Evolutionary conservation across 1,140 invertebrate species (phyloP).

Genomic region (Drosophila sechellia): DNA sequence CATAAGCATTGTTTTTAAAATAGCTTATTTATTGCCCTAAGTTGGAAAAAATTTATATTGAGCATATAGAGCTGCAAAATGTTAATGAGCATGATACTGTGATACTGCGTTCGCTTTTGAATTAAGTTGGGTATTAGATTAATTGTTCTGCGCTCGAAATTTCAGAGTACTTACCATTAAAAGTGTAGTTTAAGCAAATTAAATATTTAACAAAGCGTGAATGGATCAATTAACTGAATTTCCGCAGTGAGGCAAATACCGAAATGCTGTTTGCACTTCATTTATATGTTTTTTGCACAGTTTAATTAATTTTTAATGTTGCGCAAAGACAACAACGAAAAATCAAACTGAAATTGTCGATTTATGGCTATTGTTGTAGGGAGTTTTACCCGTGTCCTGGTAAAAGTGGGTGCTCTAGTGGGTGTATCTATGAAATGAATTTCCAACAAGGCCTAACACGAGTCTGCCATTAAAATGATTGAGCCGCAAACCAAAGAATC

Average conservation of each 20-base stretch:
- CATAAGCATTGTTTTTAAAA: neutral
- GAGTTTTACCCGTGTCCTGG: neutral
- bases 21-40: too few relatives aligned
- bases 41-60: too few relatives aligned
- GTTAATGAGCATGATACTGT: neutral
- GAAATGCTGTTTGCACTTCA: slow-evolving; percentile 22
- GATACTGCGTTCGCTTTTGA: neutral
- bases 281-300: slow-evolving; percentile 17
- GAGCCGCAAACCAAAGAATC: slow-evolving; percentile 74
- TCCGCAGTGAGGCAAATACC: slow-evolving; percentile 15
- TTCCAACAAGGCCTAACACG: slow-evolving; percentile 67
- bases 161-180: slow-evolving; percentile 3
- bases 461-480: slow-evolving; percentile 76
- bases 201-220: slow-evolving; percentile 53
- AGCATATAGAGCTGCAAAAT: too few relatives aligned
- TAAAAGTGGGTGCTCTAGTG: neutral
- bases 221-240: slow-evolving; percentile 46
- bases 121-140: neutral
- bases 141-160: neutral
- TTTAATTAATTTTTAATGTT: slow-evolving; percentile 48
- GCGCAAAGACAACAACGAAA: slow-evolving; percentile 10
- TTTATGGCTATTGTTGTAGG: slow-evolving; percentile 19
- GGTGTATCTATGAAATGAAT: slow-evolving; percentile 31
- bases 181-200: slow-evolving; percentile 30
- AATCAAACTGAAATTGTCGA: slow-evolving; percentile 7